Evolutionary conservation across 2,797 vertebrate species (phyloP).

Genomic region (Heterohyrax brucei): DNA sequence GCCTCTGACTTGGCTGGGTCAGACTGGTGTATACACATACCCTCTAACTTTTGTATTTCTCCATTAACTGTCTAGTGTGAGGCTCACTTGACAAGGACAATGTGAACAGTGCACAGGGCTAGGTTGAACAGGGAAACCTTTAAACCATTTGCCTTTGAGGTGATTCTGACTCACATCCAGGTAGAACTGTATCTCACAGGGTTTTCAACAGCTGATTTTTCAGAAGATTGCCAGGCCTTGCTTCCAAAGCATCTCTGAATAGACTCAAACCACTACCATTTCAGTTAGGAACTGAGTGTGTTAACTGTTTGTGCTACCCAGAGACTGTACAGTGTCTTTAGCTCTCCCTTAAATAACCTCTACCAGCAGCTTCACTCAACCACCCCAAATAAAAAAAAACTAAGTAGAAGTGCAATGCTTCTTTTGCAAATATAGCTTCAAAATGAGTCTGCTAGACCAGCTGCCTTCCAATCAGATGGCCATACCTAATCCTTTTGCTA

Average conservation of each 20-base stretch:
- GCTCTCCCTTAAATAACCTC: background rate
- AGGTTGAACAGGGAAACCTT: background rate
- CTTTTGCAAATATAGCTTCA: background rate
- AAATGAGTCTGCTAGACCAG: background rate
- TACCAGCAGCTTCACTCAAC: too few relatives aligned
- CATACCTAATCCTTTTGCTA: background rate
- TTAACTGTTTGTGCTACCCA: too few relatives aligned
- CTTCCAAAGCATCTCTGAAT: background rate
- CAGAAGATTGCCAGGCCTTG: background rate
- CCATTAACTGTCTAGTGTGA: background rate
- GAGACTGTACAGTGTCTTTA: background rate
- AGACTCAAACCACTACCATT: background rate
- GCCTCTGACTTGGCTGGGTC: background rate
- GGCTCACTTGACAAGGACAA: background rate
- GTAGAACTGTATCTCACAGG: background rate
- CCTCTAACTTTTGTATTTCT: background rate
- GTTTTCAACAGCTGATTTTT: background rate
- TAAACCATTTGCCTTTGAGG: background rate
- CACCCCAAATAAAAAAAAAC: background rate
- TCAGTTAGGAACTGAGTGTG: background rate
- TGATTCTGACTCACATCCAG: background rate
- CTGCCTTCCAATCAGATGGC: background rate
- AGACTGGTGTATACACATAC: fast-evolving
- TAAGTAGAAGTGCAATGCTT: background rate
- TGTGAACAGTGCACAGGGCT: background rate